A percentile compares a stretch with the other conserved stretches of the same genome.
Evolutionary conservation across 2,113 vertebrate species (phyloP).

Genomic region (Chloropsis hardwickii): DNA sequence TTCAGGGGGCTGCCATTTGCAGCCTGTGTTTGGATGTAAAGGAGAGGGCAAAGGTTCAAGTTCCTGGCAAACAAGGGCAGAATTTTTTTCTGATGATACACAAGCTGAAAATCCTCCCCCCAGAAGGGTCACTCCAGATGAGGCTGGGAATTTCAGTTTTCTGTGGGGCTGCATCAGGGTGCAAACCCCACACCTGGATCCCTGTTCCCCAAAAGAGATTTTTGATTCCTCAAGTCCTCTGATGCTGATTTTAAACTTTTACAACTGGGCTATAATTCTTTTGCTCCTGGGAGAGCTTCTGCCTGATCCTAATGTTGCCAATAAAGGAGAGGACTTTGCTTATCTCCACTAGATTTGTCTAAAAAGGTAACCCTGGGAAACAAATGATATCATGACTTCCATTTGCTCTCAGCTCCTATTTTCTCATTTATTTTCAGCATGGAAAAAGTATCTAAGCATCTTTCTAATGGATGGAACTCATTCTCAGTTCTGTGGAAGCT

Average conservation of each 20-base stretch:
- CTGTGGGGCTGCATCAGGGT: background rate
- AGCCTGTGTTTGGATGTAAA: background rate
- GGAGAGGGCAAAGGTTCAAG: rapidly evolving
- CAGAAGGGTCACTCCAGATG: background rate
- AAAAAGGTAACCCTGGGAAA: background rate
- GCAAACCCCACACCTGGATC: background rate
- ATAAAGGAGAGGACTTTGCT: background rate
- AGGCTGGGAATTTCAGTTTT: background rate
- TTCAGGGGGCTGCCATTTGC: background rate
- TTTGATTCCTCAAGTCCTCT: background rate
- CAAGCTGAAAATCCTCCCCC: background rate
- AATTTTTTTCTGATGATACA: background rate
- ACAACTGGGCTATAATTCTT: rapidly evolving
- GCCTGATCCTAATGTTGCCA: rapidly evolving
- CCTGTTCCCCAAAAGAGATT: background rate
- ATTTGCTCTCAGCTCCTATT: background rate
- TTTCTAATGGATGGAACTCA: background rate
- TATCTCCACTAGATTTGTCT: background rate
- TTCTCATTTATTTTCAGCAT: background rate
- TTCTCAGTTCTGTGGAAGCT: background rate
- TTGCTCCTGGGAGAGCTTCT: background rate
- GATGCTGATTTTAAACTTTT: background rate
- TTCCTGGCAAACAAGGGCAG: background rate
- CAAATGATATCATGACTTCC: background rate
- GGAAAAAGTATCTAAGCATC: background rate